Evolutionary conservation across 1,140 invertebrate genomes (phyloP), one percentile per base, ranked within the genome.

Genomic region (Rhagoletis zephyria): DNA sequence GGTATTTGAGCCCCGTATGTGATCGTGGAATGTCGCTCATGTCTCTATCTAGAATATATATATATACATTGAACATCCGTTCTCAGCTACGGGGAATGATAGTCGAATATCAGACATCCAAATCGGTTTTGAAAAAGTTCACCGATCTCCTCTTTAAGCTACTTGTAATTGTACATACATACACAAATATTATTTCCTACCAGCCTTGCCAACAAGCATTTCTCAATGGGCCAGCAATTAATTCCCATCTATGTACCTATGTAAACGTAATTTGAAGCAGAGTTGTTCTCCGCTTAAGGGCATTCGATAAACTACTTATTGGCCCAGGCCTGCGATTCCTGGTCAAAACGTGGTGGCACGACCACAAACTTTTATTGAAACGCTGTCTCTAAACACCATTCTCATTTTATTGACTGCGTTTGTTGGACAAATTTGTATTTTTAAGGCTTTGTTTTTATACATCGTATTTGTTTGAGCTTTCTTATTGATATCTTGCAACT

Each of bases 271-370:
- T 30, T 12, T 9, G 16, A 67, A 4, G 16, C 70, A 51, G 12
- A 51, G 5, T 48, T 77, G 70, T 19, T 56, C 45, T 56, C 9
- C 74, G 48, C 74, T 42, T 48, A 81, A 81, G 74, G 74, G 74
- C 74, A 81, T 56, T 9, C 14, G 74, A 81, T 81, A 81, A 81
- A 81, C 16, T 81, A 56, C n/a, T 81, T 81, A 81, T 56, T 81
- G 14, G n/a, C 48, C 74, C 19, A 81, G 48, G 45, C 19, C 48
- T 42, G 74, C 74, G 3, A 16, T 81, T 56, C n/a, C 74, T 81
- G 74, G 74, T 81, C 48, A 81, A 81, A 81, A 56, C 74, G 74
- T 81, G 74, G 74, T 12, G 74, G 74, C 74, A 81, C 74, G 74
- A 81, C 48, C 12, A 42, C 48, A 16, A n/a, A 56, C 48, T n/a